Conservation (phyloP, 2,797 vertebrate genomes). For the Lacerta bilineata region DNA sequence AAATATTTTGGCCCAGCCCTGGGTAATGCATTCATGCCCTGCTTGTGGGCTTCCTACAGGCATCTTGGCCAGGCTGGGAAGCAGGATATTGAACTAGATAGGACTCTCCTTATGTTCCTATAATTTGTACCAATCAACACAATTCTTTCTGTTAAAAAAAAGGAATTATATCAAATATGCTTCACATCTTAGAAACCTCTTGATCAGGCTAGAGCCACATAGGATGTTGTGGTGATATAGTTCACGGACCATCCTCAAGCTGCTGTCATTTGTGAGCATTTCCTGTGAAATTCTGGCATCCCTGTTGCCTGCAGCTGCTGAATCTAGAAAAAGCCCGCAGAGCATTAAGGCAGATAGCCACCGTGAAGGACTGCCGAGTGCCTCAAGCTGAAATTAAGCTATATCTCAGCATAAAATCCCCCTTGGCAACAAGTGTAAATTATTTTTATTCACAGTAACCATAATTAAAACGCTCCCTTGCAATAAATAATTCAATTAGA, state of each 20-base stretch:
- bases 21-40: too few relatives aligned
- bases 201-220: background rate
- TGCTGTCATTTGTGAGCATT: conserved; percentile 8
- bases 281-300: conserved; percentile 13
- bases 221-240: background rate
- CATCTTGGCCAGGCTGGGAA: too few relatives aligned
- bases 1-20: too few relatives aligned
- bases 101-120: background rate
- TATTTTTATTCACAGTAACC: conserved; percentile 52
- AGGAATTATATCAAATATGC: background rate
- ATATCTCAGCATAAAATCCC: conserved; percentile 28
- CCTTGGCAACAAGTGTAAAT: conserved; percentile 47
- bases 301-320: conserved; percentile 31
- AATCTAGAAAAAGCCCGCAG: conserved; percentile 23
- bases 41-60: too few relatives aligned
- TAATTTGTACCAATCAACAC: background rate
- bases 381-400: conserved; percentile 41
- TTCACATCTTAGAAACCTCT: background rate
- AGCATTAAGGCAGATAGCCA: conserved; percentile 47
- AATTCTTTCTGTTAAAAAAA: fast-evolving
- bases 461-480: conserved; percentile 69
- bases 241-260: background rate
- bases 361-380: conserved; percentile 19
- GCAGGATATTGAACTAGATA: too few relatives aligned
- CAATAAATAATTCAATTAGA: conserved; percentile 77